phyloP scores from a whole-genome alignment of 2,797 vertebrate genomes.

The Sebastes iracundus region DNA sequence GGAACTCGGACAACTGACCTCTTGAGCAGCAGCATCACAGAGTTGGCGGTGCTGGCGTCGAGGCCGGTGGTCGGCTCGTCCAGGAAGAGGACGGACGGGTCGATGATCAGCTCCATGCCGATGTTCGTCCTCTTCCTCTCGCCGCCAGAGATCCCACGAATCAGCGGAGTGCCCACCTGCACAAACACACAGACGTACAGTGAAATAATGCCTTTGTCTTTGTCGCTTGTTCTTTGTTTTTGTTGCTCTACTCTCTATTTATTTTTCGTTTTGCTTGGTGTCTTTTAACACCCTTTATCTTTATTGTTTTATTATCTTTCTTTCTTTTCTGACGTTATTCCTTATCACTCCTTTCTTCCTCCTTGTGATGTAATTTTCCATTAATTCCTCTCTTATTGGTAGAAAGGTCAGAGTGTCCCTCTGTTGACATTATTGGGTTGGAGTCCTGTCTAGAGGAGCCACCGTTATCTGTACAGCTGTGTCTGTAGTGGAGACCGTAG shows the following conservation, averaged over 20 bases:
- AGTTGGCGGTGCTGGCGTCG: conserved; percentile 86
- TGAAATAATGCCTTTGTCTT: background rate
- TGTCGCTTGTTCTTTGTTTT: background rate
- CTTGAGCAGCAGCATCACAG: conserved; percentile 86
- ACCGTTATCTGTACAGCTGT: no score
- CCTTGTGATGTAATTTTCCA: no score
- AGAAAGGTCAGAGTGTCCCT: no score
- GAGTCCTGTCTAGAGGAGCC: no score
- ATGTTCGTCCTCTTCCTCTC: conserved; percentile 89
- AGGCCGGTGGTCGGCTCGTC: conserved; percentile 87
- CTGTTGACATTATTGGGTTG: no score
- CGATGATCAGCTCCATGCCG: conserved; percentile 88
- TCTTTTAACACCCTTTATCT: background rate
- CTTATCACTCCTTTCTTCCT: background rate
- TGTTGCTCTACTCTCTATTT: no score
- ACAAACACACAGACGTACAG: background rate
- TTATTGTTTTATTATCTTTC: background rate
- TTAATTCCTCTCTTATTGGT: no score
- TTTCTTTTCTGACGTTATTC: background rate
- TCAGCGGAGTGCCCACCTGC: conserved; percentile 87
- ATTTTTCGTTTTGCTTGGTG: background rate
- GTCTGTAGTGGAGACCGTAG: no score
- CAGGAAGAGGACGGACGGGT: conserved; percentile 86
- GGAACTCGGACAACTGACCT: conserved; percentile 57
- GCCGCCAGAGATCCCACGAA: conserved; percentile 84